A percentile compares a stretch with the other conserved stretches of the same genome.
phyloP scores from a whole-genome alignment of 2,888 invertebrate species.

The Steinernema carpocapsae region DNA sequence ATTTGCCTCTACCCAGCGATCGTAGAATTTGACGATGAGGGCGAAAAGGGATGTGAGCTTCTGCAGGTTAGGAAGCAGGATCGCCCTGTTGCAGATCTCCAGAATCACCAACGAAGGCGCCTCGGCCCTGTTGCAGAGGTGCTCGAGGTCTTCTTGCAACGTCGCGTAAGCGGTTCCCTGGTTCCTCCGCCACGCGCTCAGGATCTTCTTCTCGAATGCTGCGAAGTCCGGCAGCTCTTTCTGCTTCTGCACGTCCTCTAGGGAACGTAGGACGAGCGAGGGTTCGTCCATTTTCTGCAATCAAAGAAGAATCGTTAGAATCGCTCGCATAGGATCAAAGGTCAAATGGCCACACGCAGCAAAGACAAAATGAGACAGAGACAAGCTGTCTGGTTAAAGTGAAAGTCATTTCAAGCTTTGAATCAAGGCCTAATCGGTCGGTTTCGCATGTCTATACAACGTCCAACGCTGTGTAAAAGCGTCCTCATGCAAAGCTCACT shows the following conservation, averaged over 20 bases:
- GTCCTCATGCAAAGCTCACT: too few species aligned
- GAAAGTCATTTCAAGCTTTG: too few species aligned
- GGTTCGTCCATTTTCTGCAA: background rate
- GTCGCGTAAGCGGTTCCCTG: background rate
- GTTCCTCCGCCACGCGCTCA: background rate
- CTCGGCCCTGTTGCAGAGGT: background rate
- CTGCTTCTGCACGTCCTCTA: background rate
- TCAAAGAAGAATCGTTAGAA: background rate
- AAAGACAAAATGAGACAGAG: background rate
- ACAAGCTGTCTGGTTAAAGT: too few species aligned
- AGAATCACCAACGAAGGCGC: background rate
- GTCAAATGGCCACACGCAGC: background rate
- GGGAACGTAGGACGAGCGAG: background rate
- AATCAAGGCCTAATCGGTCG: too few species aligned
- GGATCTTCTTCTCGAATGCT: conserved; percentile 3
- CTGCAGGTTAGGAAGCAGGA: background rate
- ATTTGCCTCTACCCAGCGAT: background rate
- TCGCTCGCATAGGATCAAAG: background rate
- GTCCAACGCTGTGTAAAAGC: too few species aligned
- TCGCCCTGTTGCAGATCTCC: background rate
- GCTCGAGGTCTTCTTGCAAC: background rate
- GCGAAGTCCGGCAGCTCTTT: background rate
- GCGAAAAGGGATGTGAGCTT: background rate
- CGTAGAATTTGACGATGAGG: background rate
- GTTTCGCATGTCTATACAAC: too few species aligned